Conservation (phyloP, 2,888 invertebrate species). For the Brachycybe producta region DNA sequence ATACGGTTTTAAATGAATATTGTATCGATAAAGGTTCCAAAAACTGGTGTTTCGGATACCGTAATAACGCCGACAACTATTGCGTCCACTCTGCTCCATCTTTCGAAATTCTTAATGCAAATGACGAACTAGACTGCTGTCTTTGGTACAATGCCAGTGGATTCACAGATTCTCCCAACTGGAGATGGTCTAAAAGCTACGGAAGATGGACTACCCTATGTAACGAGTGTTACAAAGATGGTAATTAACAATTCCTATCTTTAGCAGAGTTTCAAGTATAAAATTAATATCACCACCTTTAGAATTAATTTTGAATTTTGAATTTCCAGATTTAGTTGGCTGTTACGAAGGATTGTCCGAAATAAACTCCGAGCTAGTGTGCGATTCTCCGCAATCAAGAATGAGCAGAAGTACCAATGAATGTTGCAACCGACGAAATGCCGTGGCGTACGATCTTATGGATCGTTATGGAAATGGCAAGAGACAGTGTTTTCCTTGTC, state of each 20-base stretch:
- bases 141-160: slow-evolving; percentile 8
- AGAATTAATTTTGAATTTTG: not conserved
- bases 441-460: not conserved
- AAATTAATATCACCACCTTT: not conserved
- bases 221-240: not conserved
- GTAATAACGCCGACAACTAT: slow-evolving; percentile 1
- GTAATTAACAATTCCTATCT: not conserved
- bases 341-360: slow-evolving; percentile 4
- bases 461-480: not conserved
- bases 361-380: not conserved
- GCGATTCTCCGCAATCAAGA: not conserved
- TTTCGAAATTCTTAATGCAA: not conserved
- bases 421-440: slow-evolving; percentile 8
- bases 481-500: slow-evolving; percentile 1
- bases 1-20: no score
- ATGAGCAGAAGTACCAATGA: not conserved
- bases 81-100: slow-evolving; percentile 3
- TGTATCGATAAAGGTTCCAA: no score
- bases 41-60: slow-evolving; percentile 8
- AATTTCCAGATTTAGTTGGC: slow-evolving; percentile 4
- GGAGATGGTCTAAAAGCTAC: slow-evolving; percentile 8
- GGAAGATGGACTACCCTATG: slow-evolving; percentile 9
- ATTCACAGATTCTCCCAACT: slow-evolving; percentile 1
- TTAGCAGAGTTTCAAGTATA: not conserved
- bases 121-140: slow-evolving; percentile 5